A percentile compares a stretch with the other conserved stretches of the same genome.
Conservation (phyloP, 2,797 vertebrate species). For the Nothura maculosa region DNA sequence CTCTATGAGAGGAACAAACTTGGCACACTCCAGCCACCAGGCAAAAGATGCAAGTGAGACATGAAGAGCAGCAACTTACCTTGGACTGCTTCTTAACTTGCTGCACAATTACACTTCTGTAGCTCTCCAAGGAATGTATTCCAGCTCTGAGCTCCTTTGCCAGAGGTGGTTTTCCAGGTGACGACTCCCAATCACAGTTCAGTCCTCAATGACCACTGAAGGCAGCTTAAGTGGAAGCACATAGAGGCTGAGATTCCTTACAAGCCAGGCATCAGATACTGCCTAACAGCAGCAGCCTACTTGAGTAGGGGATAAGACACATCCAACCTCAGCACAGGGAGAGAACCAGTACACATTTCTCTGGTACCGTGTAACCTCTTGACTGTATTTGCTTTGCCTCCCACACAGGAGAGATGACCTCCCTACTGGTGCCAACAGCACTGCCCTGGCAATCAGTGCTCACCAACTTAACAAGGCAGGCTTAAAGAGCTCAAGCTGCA, state of each 20-base stretch:
- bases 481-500: not conserved
- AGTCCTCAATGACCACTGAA: not conserved
- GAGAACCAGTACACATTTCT: not conserved
- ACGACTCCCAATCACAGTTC: not conserved
- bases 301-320: not conserved
- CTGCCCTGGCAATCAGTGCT: not conserved
- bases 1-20: not conserved
- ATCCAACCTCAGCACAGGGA: not conserved
- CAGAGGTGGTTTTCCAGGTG: not conserved
- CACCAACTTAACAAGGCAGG: not conserved
- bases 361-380: not conserved
- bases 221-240: not conserved
- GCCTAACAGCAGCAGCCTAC: not conserved
- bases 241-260: not conserved
- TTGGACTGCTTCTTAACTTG: not conserved
- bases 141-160: not conserved
- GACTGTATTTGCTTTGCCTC: not conserved
- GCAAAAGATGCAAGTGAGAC: accelerated
- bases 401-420: not conserved
- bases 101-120: not conserved
- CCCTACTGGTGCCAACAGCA: too few species aligned
- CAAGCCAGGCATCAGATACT: not conserved
- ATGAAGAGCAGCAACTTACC: not conserved
- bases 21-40: not conserved
- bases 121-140: not conserved